These are phyloP conservation scores for Sinosuthora webbiana DNA, from an alignment of 2,113 vertebrate species.

Conservation along the genomic window DNA sequence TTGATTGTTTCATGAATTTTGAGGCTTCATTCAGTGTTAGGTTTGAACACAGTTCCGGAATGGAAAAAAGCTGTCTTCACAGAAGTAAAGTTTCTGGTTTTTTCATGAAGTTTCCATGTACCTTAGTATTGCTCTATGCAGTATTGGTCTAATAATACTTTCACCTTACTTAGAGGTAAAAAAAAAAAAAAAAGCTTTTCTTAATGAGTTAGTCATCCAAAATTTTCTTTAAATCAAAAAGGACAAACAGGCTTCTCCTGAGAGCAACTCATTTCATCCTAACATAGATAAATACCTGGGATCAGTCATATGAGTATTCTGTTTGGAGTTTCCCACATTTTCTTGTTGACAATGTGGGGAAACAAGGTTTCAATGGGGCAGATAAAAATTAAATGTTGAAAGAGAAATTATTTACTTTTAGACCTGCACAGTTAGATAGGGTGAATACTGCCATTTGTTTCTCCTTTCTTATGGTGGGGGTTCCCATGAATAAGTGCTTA, in stretches of 20 bases:
- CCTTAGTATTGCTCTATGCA: not conserved
- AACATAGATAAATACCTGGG: not conserved
- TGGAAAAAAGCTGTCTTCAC: not conserved
- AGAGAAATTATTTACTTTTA: not conserved
- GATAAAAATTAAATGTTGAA: not conserved
- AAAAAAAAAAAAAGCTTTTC: not conserved
- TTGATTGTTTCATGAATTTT: not conserved
- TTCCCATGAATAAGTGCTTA: not conserved
- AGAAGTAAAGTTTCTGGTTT: not conserved
- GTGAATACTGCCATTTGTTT: not conserved
- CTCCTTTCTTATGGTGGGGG: not conserved
- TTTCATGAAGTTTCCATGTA: not conserved
- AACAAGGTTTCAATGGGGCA: not conserved
- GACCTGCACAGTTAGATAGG: not conserved
- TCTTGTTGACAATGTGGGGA: not conserved
- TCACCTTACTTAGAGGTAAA: not conserved
- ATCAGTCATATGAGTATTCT: not conserved
- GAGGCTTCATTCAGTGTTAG: not conserved
- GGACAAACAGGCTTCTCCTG: not conserved
- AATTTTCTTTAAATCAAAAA: not conserved
- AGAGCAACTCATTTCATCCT: fast-evolving
- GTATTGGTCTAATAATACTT: not conserved
- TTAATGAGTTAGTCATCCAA: not conserved
- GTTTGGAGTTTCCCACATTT: not conserved
- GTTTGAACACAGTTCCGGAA: not conserved